phyloP scores from a whole-genome alignment of 2,888 invertebrate species.

The Emmelina monodactyla region DNA sequence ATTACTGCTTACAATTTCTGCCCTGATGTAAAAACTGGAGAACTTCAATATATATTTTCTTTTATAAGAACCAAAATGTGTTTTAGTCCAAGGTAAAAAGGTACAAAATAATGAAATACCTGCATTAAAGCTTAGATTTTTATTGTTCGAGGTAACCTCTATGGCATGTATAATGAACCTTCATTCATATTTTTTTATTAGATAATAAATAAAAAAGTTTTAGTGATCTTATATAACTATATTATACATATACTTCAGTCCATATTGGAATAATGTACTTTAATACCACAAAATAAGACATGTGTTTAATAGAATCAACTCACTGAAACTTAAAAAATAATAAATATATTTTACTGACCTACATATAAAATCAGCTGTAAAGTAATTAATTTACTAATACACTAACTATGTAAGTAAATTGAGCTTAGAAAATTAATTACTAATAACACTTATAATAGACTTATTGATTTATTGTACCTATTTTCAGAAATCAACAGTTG shows the following conservation, averaged over 20 bases:
- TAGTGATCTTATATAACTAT: constrained; percentile 12
- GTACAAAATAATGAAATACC: too few relatives aligned
- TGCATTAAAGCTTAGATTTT: constrained; percentile 24
- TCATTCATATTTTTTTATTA: constrained; percentile 19
- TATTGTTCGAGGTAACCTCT: constrained; percentile 47
- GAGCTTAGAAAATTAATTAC: not conserved
- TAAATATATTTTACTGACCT: not conserved
- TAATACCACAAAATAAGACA: not conserved
- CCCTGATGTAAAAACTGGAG: too few relatives aligned
- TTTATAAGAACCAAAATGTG: too few relatives aligned
- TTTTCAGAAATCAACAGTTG: too few relatives aligned
- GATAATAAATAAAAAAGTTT: constrained; percentile 38
- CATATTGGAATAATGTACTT: constrained; percentile 1
- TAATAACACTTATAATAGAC: not conserved
- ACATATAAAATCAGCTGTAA: not conserved
- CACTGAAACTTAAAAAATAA: not conserved
- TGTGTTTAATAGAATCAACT: not conserved
- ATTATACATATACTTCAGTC: not conserved
- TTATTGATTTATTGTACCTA: not conserved
- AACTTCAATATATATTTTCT: too few relatives aligned
- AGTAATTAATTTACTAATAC: not conserved
- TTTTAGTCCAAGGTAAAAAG: too few relatives aligned
- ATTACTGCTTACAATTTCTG: too few relatives aligned
- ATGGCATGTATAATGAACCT: constrained; percentile 44
- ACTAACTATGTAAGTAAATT: not conserved